These are phyloP conservation scores for Branchellion lobata DNA, from an alignment of 2,888 invertebrate genomes.

Conservation along the genomic window DNA sequence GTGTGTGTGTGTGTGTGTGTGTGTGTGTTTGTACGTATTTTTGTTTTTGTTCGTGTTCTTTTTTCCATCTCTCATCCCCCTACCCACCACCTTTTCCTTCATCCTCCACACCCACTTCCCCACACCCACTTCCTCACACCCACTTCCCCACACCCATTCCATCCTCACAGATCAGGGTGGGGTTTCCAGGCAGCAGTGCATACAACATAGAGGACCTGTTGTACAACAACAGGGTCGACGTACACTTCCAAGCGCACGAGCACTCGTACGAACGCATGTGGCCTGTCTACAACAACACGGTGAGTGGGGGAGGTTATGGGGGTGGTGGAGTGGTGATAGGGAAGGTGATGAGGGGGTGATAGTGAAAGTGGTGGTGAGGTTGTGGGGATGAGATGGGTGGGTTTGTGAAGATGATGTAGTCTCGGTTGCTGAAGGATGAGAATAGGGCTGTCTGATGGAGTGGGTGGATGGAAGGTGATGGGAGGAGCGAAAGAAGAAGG, in stretches of 20 bases:
- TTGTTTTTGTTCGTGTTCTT: no score
- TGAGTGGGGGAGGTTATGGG: slow-evolving; percentile 41
- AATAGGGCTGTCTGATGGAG: no score
- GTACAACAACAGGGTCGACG: slow-evolving; percentile 83
- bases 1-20: background rate
- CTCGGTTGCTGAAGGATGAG: no score
- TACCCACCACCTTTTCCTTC: no score
- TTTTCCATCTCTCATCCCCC: background rate
- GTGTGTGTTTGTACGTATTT: background rate
- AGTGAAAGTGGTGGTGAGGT: no score
- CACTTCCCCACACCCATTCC: background rate
- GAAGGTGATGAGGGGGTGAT: no score
- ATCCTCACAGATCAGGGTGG: slow-evolving; percentile 44
- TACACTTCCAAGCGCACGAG: slow-evolving; percentile 94
- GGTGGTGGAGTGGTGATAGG: background rate
- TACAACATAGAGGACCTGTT: slow-evolving; percentile 76
- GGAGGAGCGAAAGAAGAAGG: no score
- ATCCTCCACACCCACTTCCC: background rate
- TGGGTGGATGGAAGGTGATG: no score
- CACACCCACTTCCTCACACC: no score
- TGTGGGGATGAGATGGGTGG: no score
- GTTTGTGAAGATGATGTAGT: no score
- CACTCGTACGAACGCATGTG: slow-evolving; percentile 94
- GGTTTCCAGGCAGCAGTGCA: slow-evolving; percentile 40
- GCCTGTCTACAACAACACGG: slow-evolving; percentile 82